phyloP scores from a whole-genome alignment of 2,888 invertebrate species.

The Merodon equestris region DNA sequence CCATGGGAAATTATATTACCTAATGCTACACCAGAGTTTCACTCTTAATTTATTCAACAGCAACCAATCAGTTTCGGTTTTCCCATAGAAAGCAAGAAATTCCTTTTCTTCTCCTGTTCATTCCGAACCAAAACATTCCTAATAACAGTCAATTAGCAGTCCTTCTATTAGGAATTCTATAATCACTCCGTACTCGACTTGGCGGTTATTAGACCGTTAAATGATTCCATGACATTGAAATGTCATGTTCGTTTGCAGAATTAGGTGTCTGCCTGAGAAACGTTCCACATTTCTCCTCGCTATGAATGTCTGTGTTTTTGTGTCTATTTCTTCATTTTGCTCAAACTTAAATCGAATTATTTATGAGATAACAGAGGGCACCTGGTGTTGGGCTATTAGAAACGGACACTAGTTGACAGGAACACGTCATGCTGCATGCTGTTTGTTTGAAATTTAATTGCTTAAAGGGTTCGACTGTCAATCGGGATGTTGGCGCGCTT shows the following conservation, averaged over 20 bases:
- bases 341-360: slow-evolving; percentile 43
- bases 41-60: background rate
- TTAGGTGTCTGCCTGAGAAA: slow-evolving; percentile 32
- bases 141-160: background rate
- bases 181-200: background rate
- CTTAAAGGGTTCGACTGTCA: too few species aligned
- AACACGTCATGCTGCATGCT: slow-evolving; percentile 4
- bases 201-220: background rate
- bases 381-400: slow-evolving; percentile 32
- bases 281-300: slow-evolving; percentile 37
- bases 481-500: too few species aligned
- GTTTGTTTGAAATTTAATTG: too few species aligned
- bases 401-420: background rate
- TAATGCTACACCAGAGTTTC: too few species aligned
- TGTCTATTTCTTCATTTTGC: slow-evolving; percentile 22
- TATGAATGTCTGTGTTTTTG: too few species aligned
- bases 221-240: slow-evolving; percentile 5
- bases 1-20: too few species aligned
- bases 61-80: background rate
- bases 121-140: background rate
- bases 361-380: slow-evolving; percentile 41
- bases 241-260: slow-evolving; percentile 4
- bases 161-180: background rate
- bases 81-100: background rate
- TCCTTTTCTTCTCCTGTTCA: too few species aligned